Evolutionary conservation across 2,797 vertebrate genomes (phyloP), one percentile per base, ranked within the genome.

Genomic region (Tokudaia tokunoshimensis): DNA sequence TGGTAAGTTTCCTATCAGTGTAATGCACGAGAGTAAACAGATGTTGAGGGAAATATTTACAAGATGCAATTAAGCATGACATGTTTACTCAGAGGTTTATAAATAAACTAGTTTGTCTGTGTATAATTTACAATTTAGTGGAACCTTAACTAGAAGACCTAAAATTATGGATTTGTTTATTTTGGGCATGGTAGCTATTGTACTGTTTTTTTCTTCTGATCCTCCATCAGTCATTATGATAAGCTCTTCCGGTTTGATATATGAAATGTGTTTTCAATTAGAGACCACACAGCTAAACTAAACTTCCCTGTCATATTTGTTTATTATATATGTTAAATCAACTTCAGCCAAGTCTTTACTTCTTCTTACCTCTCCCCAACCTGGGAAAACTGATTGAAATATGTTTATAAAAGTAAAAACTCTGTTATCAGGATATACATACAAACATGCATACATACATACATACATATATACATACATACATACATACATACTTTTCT

Each of bases 131-230:
- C 19, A 93, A 89, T 81, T 84, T 70, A 89, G 29, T 86, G 83
- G 47, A 88, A 85, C n/a, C n/a, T 93, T 93, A 67, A 96, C 63
- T 75, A 87, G 11, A 86, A 88, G 67, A 92, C 47, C n/a, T 81
- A 29, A 87, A 91, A 84, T 88, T 79, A 95, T 74, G 65, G 89
- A 55, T 94, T 90, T 94, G 57, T 75, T 93, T 94, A 94, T 95
- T 92, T 92, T 81, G 55, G n/a, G 24, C 91, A 8, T 74, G 15
- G n/a, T 41, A 74, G 22, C 85, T 88, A 57, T 74, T 84, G 10
- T 59, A 3, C 20, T 74, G 24, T 24, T 22, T 67, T 47, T 67
- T 86, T 26, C 9, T 96, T 94, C 59, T 85, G 14, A 50, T 86
- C 65, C 74, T 72, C 37, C 20, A 92, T 91, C 72, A 94, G 41